Conservation (phyloP, 1,140 invertebrate genomes). For the Hylyphantes graminicola region DNA sequence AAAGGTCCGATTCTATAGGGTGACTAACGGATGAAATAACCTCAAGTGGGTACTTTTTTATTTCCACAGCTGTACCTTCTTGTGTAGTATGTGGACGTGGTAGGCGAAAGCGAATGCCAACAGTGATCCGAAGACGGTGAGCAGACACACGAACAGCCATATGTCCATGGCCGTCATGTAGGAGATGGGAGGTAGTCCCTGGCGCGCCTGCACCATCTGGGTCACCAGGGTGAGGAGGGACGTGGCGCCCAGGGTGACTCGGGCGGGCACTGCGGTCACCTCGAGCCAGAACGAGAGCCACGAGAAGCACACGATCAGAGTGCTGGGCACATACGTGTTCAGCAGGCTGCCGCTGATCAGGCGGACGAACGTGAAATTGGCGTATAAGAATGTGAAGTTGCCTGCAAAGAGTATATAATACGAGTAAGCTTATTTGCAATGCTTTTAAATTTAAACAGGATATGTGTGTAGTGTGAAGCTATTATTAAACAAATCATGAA, state of each 20-base stretch:
- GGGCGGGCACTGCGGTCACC: constrained; percentile 67
- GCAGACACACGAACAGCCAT: constrained; percentile 65
- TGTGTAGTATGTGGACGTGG: constrained; percentile 1
- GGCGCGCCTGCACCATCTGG: constrained; percentile 59
- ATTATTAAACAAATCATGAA: too few species aligned
- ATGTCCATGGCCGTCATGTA: constrained; percentile 65
- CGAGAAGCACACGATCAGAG: constrained; percentile 60
- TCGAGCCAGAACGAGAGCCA: constrained; percentile 69
- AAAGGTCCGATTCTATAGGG: too few species aligned
- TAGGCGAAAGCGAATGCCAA: constrained; percentile 67
- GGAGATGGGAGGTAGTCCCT: constrained; percentile 55
- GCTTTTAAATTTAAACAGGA: too few species aligned
- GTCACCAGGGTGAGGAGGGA: constrained; percentile 63
- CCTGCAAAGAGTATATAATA: constrained; percentile 21
- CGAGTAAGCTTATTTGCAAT: too few species aligned
- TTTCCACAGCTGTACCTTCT: too few species aligned
- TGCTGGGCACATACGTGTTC: constrained; percentile 62
- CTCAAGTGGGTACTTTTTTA: too few species aligned
- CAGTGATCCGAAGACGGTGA: constrained; percentile 67
- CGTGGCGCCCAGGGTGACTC: constrained; percentile 65
- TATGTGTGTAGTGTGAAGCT: too few species aligned
- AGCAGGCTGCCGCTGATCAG: constrained; percentile 58
- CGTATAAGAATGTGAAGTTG: constrained; percentile 56
- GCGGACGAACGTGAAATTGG: constrained; percentile 61
- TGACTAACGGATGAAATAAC: too few species aligned